Evolutionary conservation across 2,113 vertebrate species (phyloP).

Genomic region (Silurus meridionalis): DNA sequence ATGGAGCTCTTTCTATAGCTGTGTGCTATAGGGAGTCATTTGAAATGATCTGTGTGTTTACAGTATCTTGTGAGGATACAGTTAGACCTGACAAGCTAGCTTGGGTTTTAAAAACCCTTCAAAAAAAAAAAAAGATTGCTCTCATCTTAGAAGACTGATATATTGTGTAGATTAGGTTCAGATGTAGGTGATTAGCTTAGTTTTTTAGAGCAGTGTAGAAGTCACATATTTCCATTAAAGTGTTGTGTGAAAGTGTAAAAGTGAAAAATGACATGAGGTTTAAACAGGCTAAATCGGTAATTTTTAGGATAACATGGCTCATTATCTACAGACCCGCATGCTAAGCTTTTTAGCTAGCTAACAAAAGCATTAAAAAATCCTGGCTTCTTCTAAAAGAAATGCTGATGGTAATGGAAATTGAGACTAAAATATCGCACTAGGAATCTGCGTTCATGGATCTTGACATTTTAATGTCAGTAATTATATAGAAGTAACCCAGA

Average conservation of each 20-base stretch:
- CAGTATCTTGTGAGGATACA: neutral
- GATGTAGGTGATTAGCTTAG: neutral
- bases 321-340: neutral
- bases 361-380: neutral
- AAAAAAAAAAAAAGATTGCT: neutral
- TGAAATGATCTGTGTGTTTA: neutral
- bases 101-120: neutral
- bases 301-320: neutral
- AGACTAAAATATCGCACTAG: neutral
- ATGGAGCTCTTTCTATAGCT: neutral
- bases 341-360: neutral
- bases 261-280: neutral
- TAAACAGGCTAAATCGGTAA: neutral
- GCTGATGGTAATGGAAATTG: neutral
- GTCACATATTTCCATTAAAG: neutral
- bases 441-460: neutral
- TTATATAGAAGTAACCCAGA: neutral
- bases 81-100: neutral
- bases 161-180: neutral
- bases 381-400: neutral
- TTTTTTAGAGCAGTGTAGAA: neutral
- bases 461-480: neutral
- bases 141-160: neutral
- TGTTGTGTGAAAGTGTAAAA: neutral
- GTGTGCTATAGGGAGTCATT: neutral